Base-by-base conservation (phyloP, 1,140 invertebrate genomes). In the Frieseomelitta varia region DNA sequence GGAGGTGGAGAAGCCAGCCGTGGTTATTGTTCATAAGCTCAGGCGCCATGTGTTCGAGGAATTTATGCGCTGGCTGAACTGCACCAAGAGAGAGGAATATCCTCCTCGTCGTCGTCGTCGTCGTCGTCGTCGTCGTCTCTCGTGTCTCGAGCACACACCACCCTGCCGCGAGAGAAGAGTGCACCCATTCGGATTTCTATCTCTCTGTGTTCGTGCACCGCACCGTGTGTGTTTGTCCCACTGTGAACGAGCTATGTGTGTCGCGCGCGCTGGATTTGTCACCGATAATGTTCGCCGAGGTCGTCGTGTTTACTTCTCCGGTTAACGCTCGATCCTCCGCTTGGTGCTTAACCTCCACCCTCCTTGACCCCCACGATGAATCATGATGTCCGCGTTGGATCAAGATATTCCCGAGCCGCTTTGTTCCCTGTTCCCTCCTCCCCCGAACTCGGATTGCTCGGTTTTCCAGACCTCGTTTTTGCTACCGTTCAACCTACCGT, bases 11-110 rank as follows among this genome's bases (percentile, higher is more conserved):
- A 88, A 88, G 68, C 85, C 83, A 73, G 58, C 79, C 84, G 84
- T 85, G 90, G 90, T 92, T 92, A 92, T 92, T 92, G 91, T 91
- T 92, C 91, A 89, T 92, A 92, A 92, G 91, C 90, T 85, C 69
- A 34, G 88, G 88, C 87, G 88, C 90, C 91, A 91, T 92, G 90
- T 92, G 90, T 87, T 91, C 86, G 75, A 84, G 86, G 87, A 91
- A 91, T 92, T 91, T 92, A 92, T 92, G 88, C 82, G 90, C 88
- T 79, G 87, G 82, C 87, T 90, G 83, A 91, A 85, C 86, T 85
- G 68, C 87, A 86, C 68, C 72, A 17, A 30, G n/a, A 27, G 47
- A 61, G n/a, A 27, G 81, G 87, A 91, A 81, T 39, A 47, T 79
- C 6, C 6, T 47, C 30, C 30, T 30, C 30, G 30, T 30, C 30